Percentiles rank a stretch among this genome's conserved stretches.
These are phyloP conservation scores for Hemicordylus capensis DNA, from an alignment of 2,113 vertebrate genomes.

Conservation along the genomic window DNA sequence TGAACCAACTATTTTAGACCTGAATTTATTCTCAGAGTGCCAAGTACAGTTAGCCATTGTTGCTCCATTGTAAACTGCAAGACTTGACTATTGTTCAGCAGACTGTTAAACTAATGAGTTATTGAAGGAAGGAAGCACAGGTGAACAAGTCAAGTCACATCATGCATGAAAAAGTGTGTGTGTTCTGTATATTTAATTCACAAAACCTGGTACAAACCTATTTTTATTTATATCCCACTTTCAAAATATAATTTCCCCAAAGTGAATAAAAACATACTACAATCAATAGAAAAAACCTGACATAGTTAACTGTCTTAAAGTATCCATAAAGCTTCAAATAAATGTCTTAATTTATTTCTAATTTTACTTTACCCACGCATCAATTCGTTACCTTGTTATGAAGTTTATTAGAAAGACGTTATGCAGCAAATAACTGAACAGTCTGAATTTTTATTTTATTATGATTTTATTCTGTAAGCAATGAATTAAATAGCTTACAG, in stretches of 20 bases:
- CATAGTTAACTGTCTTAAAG: too few species aligned
- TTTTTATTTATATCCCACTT: too few species aligned
- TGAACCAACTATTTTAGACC: neutral
- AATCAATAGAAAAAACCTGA: too few species aligned
- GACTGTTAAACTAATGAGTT: slow-evolving; percentile 10
- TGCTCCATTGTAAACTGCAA: slow-evolving; percentile 18
- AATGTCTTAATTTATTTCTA: neutral
- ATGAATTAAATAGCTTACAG: too few species aligned
- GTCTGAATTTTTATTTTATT: too few species aligned
- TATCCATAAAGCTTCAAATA: neutral
- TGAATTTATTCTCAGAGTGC: slow-evolving; percentile 18
- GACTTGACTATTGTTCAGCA: slow-evolving; percentile 12
- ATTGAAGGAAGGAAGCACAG: slow-evolving; percentile 13
- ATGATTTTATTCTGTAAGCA: too few species aligned
- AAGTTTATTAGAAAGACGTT: neutral
- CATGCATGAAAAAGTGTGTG: neutral
- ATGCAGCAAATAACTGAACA: neutral
- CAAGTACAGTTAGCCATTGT: slow-evolving; percentile 21
- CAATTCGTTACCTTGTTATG: neutral
- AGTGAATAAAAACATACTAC: too few species aligned
- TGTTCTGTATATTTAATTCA: neutral
- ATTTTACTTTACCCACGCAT: neutral
- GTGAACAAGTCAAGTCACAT: slow-evolving; percentile 11
- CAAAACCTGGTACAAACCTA: too few species aligned
- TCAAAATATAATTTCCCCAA: too few species aligned